Percentiles rank a stretch among this genome's conserved stretches.
These are phyloP conservation scores for Coregonus clupeaformis DNA, from an alignment of 2,113 vertebrate genomes.

Conservation along the genomic window DNA sequence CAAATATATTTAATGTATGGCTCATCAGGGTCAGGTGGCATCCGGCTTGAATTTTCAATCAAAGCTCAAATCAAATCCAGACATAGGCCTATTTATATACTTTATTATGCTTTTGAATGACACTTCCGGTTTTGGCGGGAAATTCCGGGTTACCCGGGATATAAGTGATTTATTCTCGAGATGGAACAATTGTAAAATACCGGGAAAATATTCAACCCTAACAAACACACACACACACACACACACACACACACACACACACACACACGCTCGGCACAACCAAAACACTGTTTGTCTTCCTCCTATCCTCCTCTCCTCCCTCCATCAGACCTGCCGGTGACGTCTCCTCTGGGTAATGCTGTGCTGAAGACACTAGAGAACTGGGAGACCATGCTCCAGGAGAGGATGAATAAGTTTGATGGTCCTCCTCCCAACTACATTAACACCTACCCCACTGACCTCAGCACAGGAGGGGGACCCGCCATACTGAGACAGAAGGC, in stretches of 20 bases:
- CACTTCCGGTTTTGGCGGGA: too few species aligned
- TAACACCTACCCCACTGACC: conserved; percentile 86
- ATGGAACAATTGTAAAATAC: too few species aligned
- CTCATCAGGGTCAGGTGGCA: too few species aligned
- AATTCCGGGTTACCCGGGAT: too few species aligned
- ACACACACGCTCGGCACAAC: not conserved
- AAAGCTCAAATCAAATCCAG: too few species aligned
- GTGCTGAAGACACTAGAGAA: conserved; percentile 93
- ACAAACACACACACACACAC: conserved; percentile 20
- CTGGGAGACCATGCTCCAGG: conserved; percentile 93
- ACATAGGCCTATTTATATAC: too few species aligned
- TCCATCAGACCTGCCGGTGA: conserved; percentile 87
- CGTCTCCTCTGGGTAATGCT: conserved; percentile 87
- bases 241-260: conserved; percentile 17
- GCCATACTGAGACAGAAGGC: conserved; percentile 92
- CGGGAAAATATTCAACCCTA: not conserved
- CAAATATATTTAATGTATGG: too few species aligned
- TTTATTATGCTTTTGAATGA: too few species aligned
- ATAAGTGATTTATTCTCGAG: too few species aligned
- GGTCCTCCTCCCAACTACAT: conserved; percentile 95
- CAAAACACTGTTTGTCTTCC: not conserved
- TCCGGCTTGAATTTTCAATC: too few species aligned
- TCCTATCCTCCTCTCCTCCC: not conserved
- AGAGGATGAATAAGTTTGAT: conserved; percentile 92
- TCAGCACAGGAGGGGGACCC: conserved; percentile 82